A percentile compares a stretch with the other conserved stretches of the same genome.
phyloP scores from a whole-genome alignment of 1,140 invertebrate species.

The Episyrphus balteatus region DNA sequence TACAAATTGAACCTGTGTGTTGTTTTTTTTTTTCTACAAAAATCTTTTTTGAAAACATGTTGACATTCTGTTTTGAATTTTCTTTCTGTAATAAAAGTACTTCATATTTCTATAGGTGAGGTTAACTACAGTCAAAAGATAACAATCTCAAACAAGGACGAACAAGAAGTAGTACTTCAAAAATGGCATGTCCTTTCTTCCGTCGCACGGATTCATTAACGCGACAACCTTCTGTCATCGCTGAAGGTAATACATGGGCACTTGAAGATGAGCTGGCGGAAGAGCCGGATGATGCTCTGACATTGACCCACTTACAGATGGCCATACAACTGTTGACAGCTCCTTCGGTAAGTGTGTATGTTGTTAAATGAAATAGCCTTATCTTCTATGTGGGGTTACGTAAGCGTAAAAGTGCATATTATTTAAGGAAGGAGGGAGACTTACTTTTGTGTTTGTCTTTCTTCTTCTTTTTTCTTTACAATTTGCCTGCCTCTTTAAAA shows the following conservation, averaged over 20 bases:
- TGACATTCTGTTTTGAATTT: too few relatives aligned
- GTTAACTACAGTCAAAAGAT: not conserved
- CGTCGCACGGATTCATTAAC: constrained; percentile 26
- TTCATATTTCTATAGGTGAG: too few relatives aligned
- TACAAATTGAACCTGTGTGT: too few relatives aligned
- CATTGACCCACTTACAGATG: constrained; percentile 44
- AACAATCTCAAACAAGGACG: not conserved
- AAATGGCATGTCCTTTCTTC: constrained; percentile 36
- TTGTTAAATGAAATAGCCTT: not conserved
- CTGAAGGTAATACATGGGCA: constrained; percentile 26
- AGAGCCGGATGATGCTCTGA: constrained; percentile 28
- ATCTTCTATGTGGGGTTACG: not conserved
- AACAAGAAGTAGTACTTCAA: constrained; percentile 6
- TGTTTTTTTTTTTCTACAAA: too few relatives aligned
- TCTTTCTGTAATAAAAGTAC: too few relatives aligned
- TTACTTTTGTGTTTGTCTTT: too few relatives aligned
- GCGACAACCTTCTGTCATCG: constrained; percentile 32
- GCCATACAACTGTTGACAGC: constrained; percentile 46
- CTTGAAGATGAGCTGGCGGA: constrained; percentile 29
- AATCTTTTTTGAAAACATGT: too few relatives aligned
- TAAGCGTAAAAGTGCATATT: not conserved
- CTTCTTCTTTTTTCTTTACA: too few relatives aligned
- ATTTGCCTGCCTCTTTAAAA: not conserved
- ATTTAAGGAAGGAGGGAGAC: too few relatives aligned
- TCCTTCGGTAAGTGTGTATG: constrained; percentile 38